These are phyloP conservation scores for Ophonus ardosiacus DNA, from an alignment of 2,888 invertebrate species.

Conservation along the genomic window DNA sequence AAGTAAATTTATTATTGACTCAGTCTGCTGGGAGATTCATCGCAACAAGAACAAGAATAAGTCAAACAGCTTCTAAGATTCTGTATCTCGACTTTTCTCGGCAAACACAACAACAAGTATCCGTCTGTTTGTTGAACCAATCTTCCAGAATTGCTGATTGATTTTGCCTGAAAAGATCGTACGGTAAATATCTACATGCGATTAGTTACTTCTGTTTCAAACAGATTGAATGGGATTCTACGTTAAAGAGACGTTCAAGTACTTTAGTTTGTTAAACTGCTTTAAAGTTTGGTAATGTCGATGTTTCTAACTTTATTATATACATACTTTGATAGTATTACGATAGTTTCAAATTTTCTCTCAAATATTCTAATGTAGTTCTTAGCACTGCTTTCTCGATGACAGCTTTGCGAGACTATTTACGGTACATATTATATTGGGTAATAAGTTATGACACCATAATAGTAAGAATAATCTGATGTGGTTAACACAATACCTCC, in stretches of 20 bases:
- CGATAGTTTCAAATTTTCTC: too few species aligned
- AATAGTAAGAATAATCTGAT: too few species aligned
- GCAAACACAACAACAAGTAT: conserved; percentile 54
- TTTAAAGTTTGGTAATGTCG: background rate
- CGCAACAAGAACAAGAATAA: conserved; percentile 36
- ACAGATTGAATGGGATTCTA: conserved; percentile 34
- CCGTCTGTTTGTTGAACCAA: conserved; percentile 57
- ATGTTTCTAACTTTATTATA: background rate
- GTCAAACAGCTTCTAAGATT: conserved; percentile 46
- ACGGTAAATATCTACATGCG: conserved; percentile 34
- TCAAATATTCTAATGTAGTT: too few species aligned
- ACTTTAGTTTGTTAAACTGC: background rate
- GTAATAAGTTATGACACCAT: too few species aligned
- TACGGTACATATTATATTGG: too few species aligned
- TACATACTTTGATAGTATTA: too few species aligned
- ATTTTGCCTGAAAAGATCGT: conserved; percentile 38
- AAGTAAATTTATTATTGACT: conserved; percentile 53
- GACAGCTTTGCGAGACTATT: too few species aligned
- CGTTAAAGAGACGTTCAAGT: background rate
- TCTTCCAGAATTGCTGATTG: conserved; percentile 55
- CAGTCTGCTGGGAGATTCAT: conserved; percentile 13
- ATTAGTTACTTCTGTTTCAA: conserved; percentile 46
- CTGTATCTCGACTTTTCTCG: conserved; percentile 49
- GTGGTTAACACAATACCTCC: too few species aligned
- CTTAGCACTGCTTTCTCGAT: too few species aligned